phyloP scores from a whole-genome alignment of 2,113 vertebrate species.

The Nesospiza acunhae region DNA sequence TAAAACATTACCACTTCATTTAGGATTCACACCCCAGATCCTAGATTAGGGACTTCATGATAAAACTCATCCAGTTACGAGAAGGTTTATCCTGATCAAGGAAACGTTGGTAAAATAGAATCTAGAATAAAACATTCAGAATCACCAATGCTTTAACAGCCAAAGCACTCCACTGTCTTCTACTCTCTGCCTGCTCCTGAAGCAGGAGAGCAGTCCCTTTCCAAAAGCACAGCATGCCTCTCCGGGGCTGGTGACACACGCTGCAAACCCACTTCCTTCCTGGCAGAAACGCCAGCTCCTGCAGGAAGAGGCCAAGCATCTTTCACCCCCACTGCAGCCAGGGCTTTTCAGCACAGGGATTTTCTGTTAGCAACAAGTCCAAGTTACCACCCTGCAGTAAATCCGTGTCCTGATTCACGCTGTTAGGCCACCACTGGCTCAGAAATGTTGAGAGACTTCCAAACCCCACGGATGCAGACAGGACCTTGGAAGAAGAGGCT shows the following conservation, averaged over 20 bases:
- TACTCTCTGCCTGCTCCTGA: neutral
- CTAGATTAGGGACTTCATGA: neutral
- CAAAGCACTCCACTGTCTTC: slow-evolving; percentile 35
- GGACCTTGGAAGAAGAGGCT: neutral
- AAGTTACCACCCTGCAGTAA: slow-evolving; percentile 23
- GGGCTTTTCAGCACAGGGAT: neutral
- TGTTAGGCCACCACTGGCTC: neutral
- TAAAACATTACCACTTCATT: neutral
- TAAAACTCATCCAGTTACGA: neutral
- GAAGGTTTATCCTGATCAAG: slow-evolving; percentile 30
- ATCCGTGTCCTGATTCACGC: neutral
- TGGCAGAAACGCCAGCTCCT: neutral
- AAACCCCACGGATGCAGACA: neutral
- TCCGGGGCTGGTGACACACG: neutral
- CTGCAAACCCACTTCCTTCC: slow-evolving; percentile 4
- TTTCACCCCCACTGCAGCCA: neutral
- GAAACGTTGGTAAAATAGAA: slow-evolving; percentile 36
- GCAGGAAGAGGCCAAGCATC: neutral
- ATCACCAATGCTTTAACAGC: slow-evolving; percentile 46
- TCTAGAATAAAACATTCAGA: slow-evolving; percentile 51
- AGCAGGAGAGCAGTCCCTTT: neutral
- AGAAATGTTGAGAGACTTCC: slow-evolving; percentile 26
- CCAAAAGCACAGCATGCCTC: neutral
- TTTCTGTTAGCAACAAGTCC: neutral
- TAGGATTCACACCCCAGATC: slow-evolving; percentile 8